phyloP scores from a whole-genome alignment of 2,113 vertebrate genomes.

The Odontophorus gujanensis region DNA sequence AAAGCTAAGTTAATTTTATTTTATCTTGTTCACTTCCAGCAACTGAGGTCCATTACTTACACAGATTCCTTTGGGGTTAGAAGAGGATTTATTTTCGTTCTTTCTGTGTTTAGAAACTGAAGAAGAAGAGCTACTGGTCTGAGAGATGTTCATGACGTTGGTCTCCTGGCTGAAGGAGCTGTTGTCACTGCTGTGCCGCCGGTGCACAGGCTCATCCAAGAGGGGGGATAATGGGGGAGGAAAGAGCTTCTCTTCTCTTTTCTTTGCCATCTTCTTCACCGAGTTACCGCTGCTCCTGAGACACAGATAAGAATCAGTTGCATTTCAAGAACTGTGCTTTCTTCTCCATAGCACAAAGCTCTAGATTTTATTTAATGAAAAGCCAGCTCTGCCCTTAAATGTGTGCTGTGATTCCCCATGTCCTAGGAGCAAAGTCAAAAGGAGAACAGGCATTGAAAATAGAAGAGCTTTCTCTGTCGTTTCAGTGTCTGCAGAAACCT shows the following conservation, averaged over 20 bases:
- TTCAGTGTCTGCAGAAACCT: background rate
- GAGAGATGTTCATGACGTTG: slow-evolving; percentile 34
- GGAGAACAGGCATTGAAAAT: background rate
- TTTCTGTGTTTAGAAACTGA: slow-evolving; percentile 85
- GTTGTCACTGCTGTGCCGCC: slow-evolving; percentile 79
- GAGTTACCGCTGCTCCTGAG: slow-evolving; percentile 72
- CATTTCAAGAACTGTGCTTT: background rate
- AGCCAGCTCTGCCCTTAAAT: background rate
- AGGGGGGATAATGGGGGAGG: slow-evolving; percentile 92
- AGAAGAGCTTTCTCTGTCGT: background rate
- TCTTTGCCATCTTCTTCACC: slow-evolving; percentile 86
- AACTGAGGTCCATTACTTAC: slow-evolving; percentile 72
- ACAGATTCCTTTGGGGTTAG: slow-evolving; percentile 83
- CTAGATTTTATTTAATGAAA: background rate
- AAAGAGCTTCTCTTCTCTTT: slow-evolving; percentile 89
- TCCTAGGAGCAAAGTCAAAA: background rate
- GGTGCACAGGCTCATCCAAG: slow-evolving; percentile 84
- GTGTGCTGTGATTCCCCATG: background rate
- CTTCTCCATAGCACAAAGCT: background rate
- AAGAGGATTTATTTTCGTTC: slow-evolving; percentile 84
- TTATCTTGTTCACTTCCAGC: background rate
- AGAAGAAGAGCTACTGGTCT: slow-evolving; percentile 72
- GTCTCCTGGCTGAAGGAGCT: slow-evolving; percentile 84
- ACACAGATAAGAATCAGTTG: background rate
- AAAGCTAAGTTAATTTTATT: background rate